Evolutionary conservation across 2,888 invertebrate species (phyloP).

Genomic region (Tetheella fluctuosa): DNA sequence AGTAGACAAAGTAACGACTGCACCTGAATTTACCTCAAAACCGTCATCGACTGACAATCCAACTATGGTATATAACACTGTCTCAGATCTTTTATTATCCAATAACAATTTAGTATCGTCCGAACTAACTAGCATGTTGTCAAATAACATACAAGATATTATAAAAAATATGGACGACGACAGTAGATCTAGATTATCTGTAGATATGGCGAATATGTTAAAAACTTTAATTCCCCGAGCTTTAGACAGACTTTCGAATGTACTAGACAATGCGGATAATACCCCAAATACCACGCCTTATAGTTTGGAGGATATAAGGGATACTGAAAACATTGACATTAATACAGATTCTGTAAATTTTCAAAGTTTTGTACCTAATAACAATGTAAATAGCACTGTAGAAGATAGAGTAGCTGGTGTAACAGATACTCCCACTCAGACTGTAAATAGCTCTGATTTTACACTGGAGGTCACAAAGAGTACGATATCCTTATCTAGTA

Average conservation of each 20-base stretch:
- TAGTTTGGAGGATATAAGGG: constrained; percentile 78
- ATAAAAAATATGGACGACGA: constrained; percentile 75
- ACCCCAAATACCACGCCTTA: constrained; percentile 75
- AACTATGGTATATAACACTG: constrained; percentile 79
- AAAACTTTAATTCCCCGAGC: constrained; percentile 79
- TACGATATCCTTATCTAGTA: constrained; percentile 49
- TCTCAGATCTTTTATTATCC: constrained; percentile 77
- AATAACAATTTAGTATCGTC: constrained; percentile 78
- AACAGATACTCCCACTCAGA: constrained; percentile 39
- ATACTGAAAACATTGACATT: constrained; percentile 71
- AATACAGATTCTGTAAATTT: constrained; percentile 38
- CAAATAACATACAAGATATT: constrained; percentile 76
- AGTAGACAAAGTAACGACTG: constrained; percentile 72
- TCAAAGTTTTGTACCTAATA: constrained; percentile 58
- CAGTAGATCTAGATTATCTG: constrained; percentile 75
- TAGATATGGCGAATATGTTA: constrained; percentile 80
- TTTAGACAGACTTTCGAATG: constrained; percentile 63
- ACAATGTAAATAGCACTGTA: constrained; percentile 68
- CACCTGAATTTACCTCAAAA: constrained; percentile 63
- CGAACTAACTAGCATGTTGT: constrained; percentile 82
- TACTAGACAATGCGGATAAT: constrained; percentile 63
- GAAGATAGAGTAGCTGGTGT: constrained; percentile 40
- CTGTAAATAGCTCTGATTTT: constrained; percentile 65
- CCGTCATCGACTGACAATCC: constrained; percentile 73
- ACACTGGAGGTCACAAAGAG: constrained; percentile 41